Evolutionary conservation across 2,113 vertebrate genomes (phyloP).

Genomic region (Malurus melanocephalus): DNA sequence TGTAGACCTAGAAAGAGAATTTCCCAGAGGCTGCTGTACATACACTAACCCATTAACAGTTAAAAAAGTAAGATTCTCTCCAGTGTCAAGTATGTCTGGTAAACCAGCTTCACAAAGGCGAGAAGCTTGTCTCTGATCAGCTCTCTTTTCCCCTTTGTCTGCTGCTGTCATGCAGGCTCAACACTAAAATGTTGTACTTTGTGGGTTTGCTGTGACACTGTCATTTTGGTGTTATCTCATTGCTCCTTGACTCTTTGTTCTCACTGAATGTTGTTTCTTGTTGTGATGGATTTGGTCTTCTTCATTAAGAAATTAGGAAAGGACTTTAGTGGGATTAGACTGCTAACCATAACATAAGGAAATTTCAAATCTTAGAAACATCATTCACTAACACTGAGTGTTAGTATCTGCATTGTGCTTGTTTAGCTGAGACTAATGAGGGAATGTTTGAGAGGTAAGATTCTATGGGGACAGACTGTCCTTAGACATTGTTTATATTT

Average conservation of each 20-base stretch:
- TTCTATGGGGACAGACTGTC: constrained; percentile 2
- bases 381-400: not conserved
- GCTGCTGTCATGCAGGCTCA: not conserved
- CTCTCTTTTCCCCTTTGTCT: constrained; percentile 1
- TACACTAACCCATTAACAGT: constrained; percentile 43
- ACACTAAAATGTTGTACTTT: not conserved
- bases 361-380: not conserved
- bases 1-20: constrained; percentile 36
- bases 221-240: not conserved
- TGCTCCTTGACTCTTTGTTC: not conserved
- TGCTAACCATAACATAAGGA: not conserved
- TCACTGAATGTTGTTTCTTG: not conserved
- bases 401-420: not conserved
- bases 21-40: constrained; percentile 49
- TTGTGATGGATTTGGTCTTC: not conserved
- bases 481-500: constrained; percentile 34
- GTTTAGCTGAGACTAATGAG: not conserved
- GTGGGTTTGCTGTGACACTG: not conserved
- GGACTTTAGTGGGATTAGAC: not conserved
- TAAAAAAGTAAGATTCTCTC: constrained; percentile 44
- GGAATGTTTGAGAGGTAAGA: constrained; percentile 1
- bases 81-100: constrained; percentile 9
- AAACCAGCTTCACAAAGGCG: not conserved
- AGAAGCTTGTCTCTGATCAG: not conserved
- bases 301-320: constrained; percentile 12